A percentile compares a stretch with the other conserved stretches of the same genome.
Conservation (phyloP, 2,113 vertebrate species). For the Oncorhynchus nerka region DNA sequence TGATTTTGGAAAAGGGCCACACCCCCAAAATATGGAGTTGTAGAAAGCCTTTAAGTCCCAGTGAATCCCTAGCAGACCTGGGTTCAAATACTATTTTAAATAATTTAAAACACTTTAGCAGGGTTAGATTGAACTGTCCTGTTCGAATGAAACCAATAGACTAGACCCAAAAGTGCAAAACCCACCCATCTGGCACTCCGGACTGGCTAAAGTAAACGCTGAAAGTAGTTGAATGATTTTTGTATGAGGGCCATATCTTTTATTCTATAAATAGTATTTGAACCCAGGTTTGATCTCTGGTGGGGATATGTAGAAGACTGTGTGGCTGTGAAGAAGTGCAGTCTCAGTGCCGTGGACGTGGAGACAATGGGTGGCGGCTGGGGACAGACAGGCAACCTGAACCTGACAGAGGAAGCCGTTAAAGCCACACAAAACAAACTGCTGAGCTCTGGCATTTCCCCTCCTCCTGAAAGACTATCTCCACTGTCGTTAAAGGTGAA, state of each 20-base stretch:
- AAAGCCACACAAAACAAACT: constrained; percentile 76
- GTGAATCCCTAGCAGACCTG: too few species aligned
- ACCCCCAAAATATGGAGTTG: constrained; percentile 41
- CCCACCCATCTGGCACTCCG: constrained; percentile 17
- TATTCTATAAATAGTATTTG: too few species aligned
- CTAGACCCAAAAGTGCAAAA: constrained; percentile 13
- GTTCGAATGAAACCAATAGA: too few species aligned
- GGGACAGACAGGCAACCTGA: constrained; percentile 66
- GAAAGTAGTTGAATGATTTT: too few species aligned
- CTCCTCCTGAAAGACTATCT: constrained; percentile 75
- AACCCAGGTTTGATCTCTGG: background rate
- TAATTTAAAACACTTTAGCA: too few species aligned
- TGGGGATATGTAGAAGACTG: constrained; percentile 35
- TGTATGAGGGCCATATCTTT: too few species aligned
- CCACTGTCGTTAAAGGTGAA: constrained; percentile 73
- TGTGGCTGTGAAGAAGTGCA: constrained; percentile 48
- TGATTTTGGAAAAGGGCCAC: constrained; percentile 11
- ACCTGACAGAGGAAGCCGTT: constrained; percentile 80
- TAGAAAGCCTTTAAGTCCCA: constrained; percentile 49
- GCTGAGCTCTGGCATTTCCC: constrained; percentile 74
- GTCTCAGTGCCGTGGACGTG: constrained; percentile 45
- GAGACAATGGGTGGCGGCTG: constrained; percentile 66
- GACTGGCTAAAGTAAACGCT: too few species aligned
- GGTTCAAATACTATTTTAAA: too few species aligned
- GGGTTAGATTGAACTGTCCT: too few species aligned